Conservation (phyloP, 2,888 invertebrate genomes). For the Andrena marginata region DNA sequence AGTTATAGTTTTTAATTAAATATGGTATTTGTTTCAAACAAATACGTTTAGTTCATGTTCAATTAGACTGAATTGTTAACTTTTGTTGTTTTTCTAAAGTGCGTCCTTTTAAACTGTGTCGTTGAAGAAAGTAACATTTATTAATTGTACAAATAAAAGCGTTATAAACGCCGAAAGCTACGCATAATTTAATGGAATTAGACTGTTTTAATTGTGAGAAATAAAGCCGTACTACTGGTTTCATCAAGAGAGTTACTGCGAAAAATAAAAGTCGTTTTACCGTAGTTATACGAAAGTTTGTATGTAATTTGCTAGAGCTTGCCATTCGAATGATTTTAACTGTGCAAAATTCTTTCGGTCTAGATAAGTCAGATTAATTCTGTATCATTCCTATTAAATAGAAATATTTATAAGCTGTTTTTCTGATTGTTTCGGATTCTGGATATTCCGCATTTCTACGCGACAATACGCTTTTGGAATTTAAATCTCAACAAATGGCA, state of each 20-base stretch:
- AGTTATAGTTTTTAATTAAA: constrained; percentile 32
- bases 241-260: constrained; percentile 14
- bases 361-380: constrained; percentile 18
- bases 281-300: constrained; percentile 29
- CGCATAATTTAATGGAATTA: constrained; percentile 47
- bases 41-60: constrained; percentile 21
- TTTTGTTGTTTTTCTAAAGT: constrained; percentile 19
- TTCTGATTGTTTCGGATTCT: constrained; percentile 1
- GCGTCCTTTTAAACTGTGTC: constrained; percentile 33
- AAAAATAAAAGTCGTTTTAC: constrained; percentile 9
- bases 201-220: constrained; percentile 44
- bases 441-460: constrained; percentile 12
- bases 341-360: constrained; percentile 19
- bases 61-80: constrained; percentile 13
- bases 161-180: constrained; percentile 47
- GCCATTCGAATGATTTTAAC: constrained; percentile 22
- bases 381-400: constrained; percentile 42
- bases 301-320: background rate
- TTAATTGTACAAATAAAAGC: constrained; percentile 41
- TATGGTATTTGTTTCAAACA: constrained; percentile 17
- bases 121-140: constrained; percentile 26
- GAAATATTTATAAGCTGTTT: constrained; percentile 22
- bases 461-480: constrained; percentile 10
- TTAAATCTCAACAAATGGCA: background rate
- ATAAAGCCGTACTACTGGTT: constrained; percentile 46